Percentiles rank a stretch among this genome's conserved stretches.
phyloP scores from a whole-genome alignment of 2,113 vertebrate genomes.

The Esox niger region DNA sequence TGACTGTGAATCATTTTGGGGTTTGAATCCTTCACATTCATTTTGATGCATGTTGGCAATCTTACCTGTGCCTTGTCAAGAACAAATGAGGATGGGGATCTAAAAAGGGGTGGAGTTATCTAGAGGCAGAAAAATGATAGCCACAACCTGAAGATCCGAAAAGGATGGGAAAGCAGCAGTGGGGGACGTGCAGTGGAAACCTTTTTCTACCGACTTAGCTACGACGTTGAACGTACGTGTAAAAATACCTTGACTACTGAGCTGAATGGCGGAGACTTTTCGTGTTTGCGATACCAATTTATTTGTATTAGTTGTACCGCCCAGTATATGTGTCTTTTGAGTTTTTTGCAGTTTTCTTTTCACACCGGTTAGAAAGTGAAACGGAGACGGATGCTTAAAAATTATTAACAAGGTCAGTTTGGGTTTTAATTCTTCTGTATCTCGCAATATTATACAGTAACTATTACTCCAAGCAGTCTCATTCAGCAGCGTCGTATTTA shows the following conservation, averaged over 20 bases:
- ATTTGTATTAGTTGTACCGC: not conserved
- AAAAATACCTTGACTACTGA: not conserved
- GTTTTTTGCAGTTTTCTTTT: constrained; percentile 40
- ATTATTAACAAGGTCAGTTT: constrained; percentile 73
- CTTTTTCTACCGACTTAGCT: not conserved
- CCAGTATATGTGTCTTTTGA: not conserved
- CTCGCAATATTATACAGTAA: not conserved
- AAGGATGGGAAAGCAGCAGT: constrained; percentile 31
- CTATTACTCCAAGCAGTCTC: not conserved
- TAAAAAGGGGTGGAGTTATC: constrained; percentile 50
- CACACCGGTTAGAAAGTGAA: not conserved
- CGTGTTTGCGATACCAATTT: not conserved
- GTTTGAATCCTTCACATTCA: too few relatives aligned
- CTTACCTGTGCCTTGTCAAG: constrained; percentile 44
- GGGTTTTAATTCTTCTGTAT: constrained; percentile 23
- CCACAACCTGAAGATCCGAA: constrained; percentile 61
- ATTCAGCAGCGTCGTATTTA: not conserved
- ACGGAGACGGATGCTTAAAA: constrained; percentile 22
- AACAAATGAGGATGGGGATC: not conserved
- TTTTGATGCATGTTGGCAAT: not conserved
- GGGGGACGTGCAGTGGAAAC: constrained; percentile 32
- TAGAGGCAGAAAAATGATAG: constrained; percentile 30
- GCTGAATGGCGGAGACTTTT: not conserved
- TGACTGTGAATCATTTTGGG: too few relatives aligned
- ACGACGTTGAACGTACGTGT: constrained; percentile 12